These are phyloP conservation scores for Podabrus alpinus DNA, from an alignment of 2,888 invertebrate genomes.

Conservation along the genomic window DNA sequence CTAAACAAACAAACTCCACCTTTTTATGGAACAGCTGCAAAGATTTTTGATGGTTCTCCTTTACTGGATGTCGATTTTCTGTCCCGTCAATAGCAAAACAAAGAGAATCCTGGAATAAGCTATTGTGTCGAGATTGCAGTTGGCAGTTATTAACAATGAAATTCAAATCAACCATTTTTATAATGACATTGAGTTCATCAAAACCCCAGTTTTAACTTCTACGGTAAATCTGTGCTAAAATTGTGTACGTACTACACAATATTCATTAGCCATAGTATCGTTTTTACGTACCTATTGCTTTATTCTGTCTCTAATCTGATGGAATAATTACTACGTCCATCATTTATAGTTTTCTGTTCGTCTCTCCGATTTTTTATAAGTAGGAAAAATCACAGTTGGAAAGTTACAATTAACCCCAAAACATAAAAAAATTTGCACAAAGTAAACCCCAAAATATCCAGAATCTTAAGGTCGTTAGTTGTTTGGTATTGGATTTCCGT, in stretches of 20 bases:
- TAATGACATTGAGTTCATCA: neutral
- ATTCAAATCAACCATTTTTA: neutral
- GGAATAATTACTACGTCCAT: too few species aligned
- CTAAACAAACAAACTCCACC: slow-evolving; percentile 34
- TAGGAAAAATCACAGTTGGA: too few species aligned
- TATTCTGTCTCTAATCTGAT: too few species aligned
- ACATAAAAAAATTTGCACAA: too few species aligned
- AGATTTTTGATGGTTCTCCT: slow-evolving; percentile 44
- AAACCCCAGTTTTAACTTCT: neutral
- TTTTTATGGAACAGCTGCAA: slow-evolving; percentile 47
- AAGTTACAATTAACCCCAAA: too few species aligned
- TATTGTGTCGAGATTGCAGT: slow-evolving; percentile 38
- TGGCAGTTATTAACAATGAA: slow-evolving; percentile 23
- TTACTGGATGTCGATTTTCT: slow-evolving; percentile 33
- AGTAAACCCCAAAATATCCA: too few species aligned
- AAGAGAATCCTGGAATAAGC: slow-evolving; percentile 37
- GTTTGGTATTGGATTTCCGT: too few species aligned
- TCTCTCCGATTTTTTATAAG: too few species aligned
- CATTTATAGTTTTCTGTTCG: too few species aligned
- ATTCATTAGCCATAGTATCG: too few species aligned
- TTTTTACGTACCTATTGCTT: too few species aligned
- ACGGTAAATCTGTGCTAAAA: neutral
- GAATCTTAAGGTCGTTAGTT: too few species aligned
- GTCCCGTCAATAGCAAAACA: slow-evolving; percentile 44
- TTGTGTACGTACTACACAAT: neutral